Percentiles rank a stretch among this genome's conserved stretches.
These are phyloP conservation scores for Heliocidaris tuberculata DNA, from an alignment of 35 echinoderm and acorn worm genomes.

Conservation along the genomic window DNA sequence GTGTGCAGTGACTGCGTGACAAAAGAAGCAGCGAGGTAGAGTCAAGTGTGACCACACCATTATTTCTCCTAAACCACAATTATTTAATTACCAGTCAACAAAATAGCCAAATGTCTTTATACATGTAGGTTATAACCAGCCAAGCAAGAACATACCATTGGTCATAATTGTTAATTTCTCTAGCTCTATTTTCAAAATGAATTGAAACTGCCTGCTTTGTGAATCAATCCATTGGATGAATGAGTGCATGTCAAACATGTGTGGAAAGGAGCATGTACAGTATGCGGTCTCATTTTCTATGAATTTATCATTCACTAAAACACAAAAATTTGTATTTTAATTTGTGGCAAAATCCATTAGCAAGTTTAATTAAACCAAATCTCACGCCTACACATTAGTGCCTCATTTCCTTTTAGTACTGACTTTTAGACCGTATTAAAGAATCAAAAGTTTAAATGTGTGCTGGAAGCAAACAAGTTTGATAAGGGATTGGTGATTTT, in stretches of 20 bases:
- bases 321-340: too few relatives aligned
- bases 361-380: too few relatives aligned
- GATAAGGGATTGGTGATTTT: too few relatives aligned
- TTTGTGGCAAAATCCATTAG: too few relatives aligned
- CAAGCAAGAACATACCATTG: neutral
- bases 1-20: neutral
- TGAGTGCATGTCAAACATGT: neutral
- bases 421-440: too few relatives aligned
- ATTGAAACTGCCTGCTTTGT: neutral
- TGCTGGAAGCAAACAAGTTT: too few relatives aligned
- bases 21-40: neutral
- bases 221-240: neutral
- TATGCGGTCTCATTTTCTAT: neutral
- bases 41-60: neutral
- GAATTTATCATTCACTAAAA: neutral
- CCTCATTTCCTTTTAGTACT: too few relatives aligned
- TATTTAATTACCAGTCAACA: slow-evolving; percentile 12
- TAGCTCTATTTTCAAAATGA: too few relatives aligned
- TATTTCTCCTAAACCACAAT: neutral
- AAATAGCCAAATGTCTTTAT: neutral
- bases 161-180: neutral
- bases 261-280: neutral
- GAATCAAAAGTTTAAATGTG: too few relatives aligned
- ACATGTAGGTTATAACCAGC: neutral
- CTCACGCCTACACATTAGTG: too few relatives aligned